phyloP scores from a whole-genome alignment of 2,888 invertebrate species.

The Hemaris fuciformis region DNA sequence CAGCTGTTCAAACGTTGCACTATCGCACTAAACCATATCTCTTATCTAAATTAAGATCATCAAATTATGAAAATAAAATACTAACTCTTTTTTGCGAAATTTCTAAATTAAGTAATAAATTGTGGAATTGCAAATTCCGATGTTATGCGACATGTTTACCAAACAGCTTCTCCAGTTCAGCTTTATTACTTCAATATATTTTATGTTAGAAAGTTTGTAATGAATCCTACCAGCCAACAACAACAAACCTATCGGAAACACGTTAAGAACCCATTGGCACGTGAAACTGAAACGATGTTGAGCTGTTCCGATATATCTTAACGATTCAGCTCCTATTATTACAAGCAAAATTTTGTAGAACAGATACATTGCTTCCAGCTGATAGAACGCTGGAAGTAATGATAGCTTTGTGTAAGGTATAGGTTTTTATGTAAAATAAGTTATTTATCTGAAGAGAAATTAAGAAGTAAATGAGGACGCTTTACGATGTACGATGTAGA shows the following conservation, averaged over 20 bases:
- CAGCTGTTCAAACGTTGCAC: too few relatives aligned
- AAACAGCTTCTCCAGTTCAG: not conserved
- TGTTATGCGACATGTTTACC: not conserved
- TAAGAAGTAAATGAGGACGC: too few relatives aligned
- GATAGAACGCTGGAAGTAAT: not conserved
- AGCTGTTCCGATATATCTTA: not conserved
- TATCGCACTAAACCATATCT: too few relatives aligned
- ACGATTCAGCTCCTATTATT: not conserved
- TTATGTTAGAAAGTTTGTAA: conserved; percentile 1
- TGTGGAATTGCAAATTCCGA: not conserved
- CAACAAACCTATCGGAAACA: conserved; percentile 24
- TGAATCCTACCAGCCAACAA: not conserved
- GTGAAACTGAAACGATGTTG: conserved; percentile 13
- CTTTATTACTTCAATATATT: not conserved
- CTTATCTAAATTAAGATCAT: too few relatives aligned
- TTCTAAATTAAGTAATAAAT: not conserved
- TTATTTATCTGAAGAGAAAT: too few relatives aligned
- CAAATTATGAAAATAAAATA: too few relatives aligned
- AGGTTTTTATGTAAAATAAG: too few relatives aligned
- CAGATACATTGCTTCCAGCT: not conserved
- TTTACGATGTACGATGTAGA: too few relatives aligned
- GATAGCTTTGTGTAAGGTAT: not conserved
- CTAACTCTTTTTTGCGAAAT: too few relatives aligned
- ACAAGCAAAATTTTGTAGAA: not conserved
- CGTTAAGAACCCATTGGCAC: conserved; percentile 24